Base-by-base conservation (phyloP, 2,797 vertebrate species). In the Sitta carolinensis region DNA sequence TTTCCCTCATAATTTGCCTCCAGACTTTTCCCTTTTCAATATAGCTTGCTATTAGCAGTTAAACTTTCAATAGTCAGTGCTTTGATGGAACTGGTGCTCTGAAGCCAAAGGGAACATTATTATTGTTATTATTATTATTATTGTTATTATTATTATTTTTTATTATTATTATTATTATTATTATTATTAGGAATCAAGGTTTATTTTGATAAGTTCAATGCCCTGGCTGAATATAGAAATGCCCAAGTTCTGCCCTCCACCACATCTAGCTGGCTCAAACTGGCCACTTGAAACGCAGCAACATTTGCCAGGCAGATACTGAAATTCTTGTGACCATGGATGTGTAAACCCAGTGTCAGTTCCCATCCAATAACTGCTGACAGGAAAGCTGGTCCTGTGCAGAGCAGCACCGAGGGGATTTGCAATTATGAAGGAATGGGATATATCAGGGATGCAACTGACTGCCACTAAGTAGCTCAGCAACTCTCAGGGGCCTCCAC, bases 381-480 rank as follows among this genome's bases (percentile, higher is more conserved):
- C 91, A 57, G 69, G 74, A 87, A 87, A 92, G 73, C 22, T 5
- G 27, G 94, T 87, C 76, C 86, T 81, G 87, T 55, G 85, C 85
- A 96, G 89, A 92, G 76, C 94, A 88, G 87, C 32, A 14, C 6
- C 6, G 47, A 89, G 76, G 61, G 61, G 91, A 87, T 84, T 84
- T 94, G 80, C 82, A 93, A 55, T 97, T 95, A 88, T 54, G n/a
- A 89, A 96, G 84, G 80, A 94, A 73, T 1, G 36, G 84, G 93
- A 91, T 93, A 73, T 95, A 94, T 55, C 84, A 81, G 84, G 61
- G 86, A 93, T 95, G 91, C 87, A 94, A 93, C 50, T 74, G 81
- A 64, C 86, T 95, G 92, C 93, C 84, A 93, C 93, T 95, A 89
- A 97, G 96, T 92, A 97, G 92, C 90, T 95, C 89, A 94, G 93